Percentiles rank a stretch among this genome's conserved stretches.
phyloP scores from a whole-genome alignment of 2,888 invertebrate genomes.

The Embidobia sp. region DNA sequence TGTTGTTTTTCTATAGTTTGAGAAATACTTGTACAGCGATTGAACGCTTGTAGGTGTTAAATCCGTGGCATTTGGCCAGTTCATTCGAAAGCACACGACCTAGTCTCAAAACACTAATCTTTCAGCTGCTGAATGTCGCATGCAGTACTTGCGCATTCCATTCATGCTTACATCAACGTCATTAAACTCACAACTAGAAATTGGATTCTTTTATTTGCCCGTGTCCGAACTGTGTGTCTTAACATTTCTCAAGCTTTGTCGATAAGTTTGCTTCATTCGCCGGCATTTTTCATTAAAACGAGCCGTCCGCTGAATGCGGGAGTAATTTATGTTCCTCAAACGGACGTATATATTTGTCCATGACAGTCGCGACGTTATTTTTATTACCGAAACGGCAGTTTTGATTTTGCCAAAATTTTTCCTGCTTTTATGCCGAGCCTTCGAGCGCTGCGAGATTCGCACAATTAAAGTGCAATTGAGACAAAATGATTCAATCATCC shows the following conservation, averaged over 20 bases:
- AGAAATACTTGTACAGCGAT: slow-evolving; percentile 38
- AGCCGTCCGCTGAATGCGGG: slow-evolving; percentile 8
- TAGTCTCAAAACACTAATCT: slow-evolving; percentile 59
- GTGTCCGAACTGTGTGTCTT: slow-evolving; percentile 7
- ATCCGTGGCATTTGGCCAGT: slow-evolving; percentile 61
- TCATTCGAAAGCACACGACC: slow-evolving; percentile 51
- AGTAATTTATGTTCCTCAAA: slow-evolving; percentile 30
- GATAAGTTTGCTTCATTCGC: slow-evolving; percentile 34
- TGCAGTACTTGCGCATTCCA: slow-evolving; percentile 55
- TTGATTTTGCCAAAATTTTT: slow-evolving; percentile 1
- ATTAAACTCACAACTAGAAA: slow-evolving; percentile 49
- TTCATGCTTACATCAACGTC: slow-evolving; percentile 62
- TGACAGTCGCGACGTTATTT: slow-evolving; percentile 14
- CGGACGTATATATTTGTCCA: background rate
- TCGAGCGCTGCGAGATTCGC: too few relatives aligned
- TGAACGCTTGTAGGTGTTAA: slow-evolving; percentile 50
- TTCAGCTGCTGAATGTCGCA: slow-evolving; percentile 47
- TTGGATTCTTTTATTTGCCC: slow-evolving; percentile 46
- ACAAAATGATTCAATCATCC: too few relatives aligned
- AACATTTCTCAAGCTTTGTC: slow-evolving; percentile 41
- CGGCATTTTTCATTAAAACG: slow-evolving; percentile 34
- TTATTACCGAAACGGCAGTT: background rate
- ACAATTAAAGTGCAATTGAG: too few relatives aligned
- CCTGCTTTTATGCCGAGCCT: too few relatives aligned
- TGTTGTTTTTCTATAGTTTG: slow-evolving; percentile 1